Percentiles rank a stretch among this genome's conserved stretches.
Evolutionary conservation across 2,888 invertebrate genomes (phyloP).

Genomic region (Tenthredo distinguenda): DNA sequence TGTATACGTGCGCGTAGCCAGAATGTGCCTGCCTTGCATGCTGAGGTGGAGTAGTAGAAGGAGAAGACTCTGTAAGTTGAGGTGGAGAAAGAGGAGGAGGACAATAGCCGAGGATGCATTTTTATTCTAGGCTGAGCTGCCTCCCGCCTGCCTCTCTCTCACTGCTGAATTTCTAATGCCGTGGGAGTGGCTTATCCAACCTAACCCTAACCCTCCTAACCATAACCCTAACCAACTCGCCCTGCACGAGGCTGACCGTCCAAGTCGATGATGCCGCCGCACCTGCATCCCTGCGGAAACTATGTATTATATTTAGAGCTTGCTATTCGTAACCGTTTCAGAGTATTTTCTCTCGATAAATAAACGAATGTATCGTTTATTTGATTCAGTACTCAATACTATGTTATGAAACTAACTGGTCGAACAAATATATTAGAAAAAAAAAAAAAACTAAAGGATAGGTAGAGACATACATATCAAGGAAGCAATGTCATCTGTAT

Average conservation of each 20-base stretch:
- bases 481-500: background rate
- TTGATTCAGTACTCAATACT: background rate
- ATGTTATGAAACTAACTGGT: background rate
- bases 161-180: conserved; percentile 66
- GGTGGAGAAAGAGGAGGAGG: conserved; percentile 63
- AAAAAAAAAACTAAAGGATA: background rate
- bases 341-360: background rate
- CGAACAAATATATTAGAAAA: background rate
- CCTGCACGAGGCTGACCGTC: background rate
- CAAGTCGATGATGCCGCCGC: background rate
- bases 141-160: background rate
- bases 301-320: background rate
- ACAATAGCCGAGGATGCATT: conserved; percentile 70
- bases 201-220: background rate
- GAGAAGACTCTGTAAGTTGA: conserved; percentile 55
- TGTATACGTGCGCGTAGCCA: conserved; percentile 52
- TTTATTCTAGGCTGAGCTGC: conserved; percentile 64
- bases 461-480: background rate
- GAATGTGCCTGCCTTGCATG: conserved; percentile 64
- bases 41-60: conserved; percentile 61
- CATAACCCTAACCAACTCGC: conserved; percentile 9
- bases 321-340: background rate
- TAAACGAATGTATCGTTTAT: background rate
- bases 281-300: background rate
- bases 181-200: conserved; percentile 62